Conservation (phyloP, 92 coral and sea anemone genomes). For the Porites rus region DNA sequence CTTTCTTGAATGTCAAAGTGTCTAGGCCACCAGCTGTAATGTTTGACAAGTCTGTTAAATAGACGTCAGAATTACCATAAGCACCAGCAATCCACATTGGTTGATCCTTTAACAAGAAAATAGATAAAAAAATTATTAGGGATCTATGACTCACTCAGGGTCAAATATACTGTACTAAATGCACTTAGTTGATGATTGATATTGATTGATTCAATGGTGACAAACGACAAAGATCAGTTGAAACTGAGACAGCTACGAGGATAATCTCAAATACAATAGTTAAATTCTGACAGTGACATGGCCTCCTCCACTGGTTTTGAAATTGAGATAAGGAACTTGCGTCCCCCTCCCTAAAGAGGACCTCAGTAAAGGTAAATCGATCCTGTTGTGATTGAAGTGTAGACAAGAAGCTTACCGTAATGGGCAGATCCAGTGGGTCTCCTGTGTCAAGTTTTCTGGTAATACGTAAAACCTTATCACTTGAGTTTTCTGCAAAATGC, state of each 20-base stretch:
- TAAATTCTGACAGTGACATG: no score
- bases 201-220: no score
- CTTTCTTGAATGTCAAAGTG: constrained; percentile 2
- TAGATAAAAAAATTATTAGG: background rate
- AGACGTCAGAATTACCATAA: constrained; percentile 40
- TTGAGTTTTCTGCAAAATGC: constrained; percentile 9
- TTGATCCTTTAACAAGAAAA: constrained; percentile 11
- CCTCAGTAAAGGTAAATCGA: no score
- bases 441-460: constrained; percentile 49
- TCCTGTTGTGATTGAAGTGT: background rate
- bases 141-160: no score
- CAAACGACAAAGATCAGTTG: no score
- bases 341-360: background rate
- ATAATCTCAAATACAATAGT: no score
- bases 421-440: constrained; percentile 58
- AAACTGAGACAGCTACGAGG: no score
- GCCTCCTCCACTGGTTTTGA: no score
- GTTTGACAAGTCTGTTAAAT: background rate
- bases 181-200: no score
- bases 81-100: constrained; percentile 70
- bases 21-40: background rate
- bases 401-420: constrained; percentile 39
- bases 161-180: no score
- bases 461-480: constrained; percentile 20
- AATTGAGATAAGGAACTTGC: no score